Percentiles rank a stretch among this genome's conserved stretches.
phyloP scores from a whole-genome alignment of 2,113 vertebrate species.

The Erythrocebus patas region DNA sequence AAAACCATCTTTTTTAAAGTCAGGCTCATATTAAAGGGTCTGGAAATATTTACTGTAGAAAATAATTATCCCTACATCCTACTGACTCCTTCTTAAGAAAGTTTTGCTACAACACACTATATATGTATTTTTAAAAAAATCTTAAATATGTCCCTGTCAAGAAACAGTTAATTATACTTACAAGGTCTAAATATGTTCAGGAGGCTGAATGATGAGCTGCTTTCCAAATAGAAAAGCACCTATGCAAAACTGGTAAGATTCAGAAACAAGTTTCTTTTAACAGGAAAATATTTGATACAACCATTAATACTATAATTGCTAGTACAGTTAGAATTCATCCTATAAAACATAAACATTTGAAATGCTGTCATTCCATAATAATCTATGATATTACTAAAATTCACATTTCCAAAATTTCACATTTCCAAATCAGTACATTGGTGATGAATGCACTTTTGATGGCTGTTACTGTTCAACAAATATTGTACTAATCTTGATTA shows the following conservation, averaged over 20 bases:
- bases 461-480: neutral
- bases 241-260: neutral
- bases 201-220: neutral
- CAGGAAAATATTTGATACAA: neutral
- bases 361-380: neutral
- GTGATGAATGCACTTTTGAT: neutral
- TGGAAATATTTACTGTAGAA: neutral
- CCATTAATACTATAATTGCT: neutral
- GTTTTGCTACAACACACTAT: neutral
- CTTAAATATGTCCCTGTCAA: neutral
- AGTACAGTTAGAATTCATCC: neutral
- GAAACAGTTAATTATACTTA: neutral
- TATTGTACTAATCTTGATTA: neutral
- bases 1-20: neutral
- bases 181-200: neutral
- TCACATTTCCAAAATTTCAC: neutral
- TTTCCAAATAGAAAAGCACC: neutral
- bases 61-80: neutral
- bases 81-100: neutral
- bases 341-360: neutral
- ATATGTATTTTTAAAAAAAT: neutral
- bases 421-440: neutral
- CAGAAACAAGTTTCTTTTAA: slow-evolving; percentile 27
- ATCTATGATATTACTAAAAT: neutral
- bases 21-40: neutral